Evolutionary conservation across 1,140 invertebrate species (phyloP).

Genomic region (Eubasilissa regina): DNA sequence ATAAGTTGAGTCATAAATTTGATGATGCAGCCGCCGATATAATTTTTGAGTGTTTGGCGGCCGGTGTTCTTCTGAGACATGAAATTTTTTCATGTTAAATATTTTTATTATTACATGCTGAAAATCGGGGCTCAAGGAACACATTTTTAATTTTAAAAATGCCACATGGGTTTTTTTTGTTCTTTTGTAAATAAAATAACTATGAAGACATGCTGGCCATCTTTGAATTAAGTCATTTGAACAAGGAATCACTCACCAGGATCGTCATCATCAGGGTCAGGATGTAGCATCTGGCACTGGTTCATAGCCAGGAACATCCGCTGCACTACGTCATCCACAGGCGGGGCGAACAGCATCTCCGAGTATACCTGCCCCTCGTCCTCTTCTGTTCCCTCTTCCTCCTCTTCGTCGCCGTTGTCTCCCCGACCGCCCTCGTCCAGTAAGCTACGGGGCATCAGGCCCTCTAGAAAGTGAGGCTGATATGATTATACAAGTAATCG

Average conservation of each 20-base stretch:
- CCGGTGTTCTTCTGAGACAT: too few species aligned
- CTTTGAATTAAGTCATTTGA: too few species aligned
- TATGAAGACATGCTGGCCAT: too few species aligned
- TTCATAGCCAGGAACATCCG: constrained; percentile 53
- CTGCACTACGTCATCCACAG: constrained; percentile 36
- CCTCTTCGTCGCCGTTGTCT: constrained; percentile 25
- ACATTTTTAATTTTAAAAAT: too few species aligned
- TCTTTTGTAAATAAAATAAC: too few species aligned
- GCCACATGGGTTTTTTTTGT: too few species aligned
- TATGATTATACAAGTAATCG: not conserved
- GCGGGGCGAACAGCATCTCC: constrained; percentile 55
- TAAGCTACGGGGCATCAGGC: constrained; percentile 7
- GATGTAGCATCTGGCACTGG: constrained; percentile 56
- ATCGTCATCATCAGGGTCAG: constrained; percentile 52
- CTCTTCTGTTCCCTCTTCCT: constrained; percentile 31
- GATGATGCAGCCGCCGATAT: too few species aligned
- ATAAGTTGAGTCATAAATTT: too few species aligned
- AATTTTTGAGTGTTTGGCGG: too few species aligned
- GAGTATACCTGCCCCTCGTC: constrained; percentile 41
- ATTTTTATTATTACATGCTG: too few species aligned
- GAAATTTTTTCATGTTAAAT: too few species aligned
- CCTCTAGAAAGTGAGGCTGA: not conserved
- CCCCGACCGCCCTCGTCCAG: constrained; percentile 1
- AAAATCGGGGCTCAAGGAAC: too few species aligned
- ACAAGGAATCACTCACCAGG: constrained; percentile 1